Evolutionary conservation across 2,888 invertebrate genomes (phyloP).

Genomic region (Choreutis nemorana): DNA sequence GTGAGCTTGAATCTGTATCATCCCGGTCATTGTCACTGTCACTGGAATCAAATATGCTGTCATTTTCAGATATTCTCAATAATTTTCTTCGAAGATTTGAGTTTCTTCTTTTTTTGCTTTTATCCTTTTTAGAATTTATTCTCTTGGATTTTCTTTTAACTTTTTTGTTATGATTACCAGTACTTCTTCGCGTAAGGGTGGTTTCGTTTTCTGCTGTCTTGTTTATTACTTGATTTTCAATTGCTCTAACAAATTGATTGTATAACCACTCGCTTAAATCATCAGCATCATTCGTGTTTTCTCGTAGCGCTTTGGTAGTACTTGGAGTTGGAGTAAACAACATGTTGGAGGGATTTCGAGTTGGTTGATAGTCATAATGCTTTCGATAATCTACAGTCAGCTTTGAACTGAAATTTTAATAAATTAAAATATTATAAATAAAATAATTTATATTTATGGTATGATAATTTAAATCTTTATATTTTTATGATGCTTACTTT

Average conservation of each 20-base stretch:
- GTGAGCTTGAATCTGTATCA: slow-evolving; percentile 16
- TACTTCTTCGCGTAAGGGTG: slow-evolving; percentile 32
- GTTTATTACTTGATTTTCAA: slow-evolving; percentile 50
- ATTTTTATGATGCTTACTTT: slow-evolving; percentile 23
- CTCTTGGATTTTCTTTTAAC: slow-evolving; percentile 14
- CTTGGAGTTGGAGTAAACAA: slow-evolving; percentile 7
- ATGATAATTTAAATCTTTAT: slow-evolving; percentile 1
- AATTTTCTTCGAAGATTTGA: slow-evolving; percentile 31
- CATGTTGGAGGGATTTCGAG: slow-evolving; percentile 12
- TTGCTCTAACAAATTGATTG: slow-evolving; percentile 53
- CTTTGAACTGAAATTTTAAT: slow-evolving; percentile 30
- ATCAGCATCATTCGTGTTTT: slow-evolving; percentile 35
- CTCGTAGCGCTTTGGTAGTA: slow-evolving; percentile 11
- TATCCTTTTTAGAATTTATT: slow-evolving; percentile 15
- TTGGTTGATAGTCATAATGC: slow-evolving; percentile 19
- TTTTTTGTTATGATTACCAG: slow-evolving; percentile 21
- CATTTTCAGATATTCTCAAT: slow-evolving; percentile 41
- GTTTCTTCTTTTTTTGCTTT: slow-evolving; percentile 16
- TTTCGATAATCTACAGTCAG: slow-evolving; percentile 29
- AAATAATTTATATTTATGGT: background rate
- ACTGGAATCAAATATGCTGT: slow-evolving; percentile 39
- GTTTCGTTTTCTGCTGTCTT: slow-evolving; percentile 24
- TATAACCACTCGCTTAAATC: slow-evolving; percentile 55
- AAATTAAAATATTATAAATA: slow-evolving; percentile 3
- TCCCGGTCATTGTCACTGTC: slow-evolving; percentile 16